Percentiles rank a stretch among this genome's conserved stretches.
phyloP scores from a whole-genome alignment of 1,140 invertebrate species.

The Contarinia nasturtii region DNA sequence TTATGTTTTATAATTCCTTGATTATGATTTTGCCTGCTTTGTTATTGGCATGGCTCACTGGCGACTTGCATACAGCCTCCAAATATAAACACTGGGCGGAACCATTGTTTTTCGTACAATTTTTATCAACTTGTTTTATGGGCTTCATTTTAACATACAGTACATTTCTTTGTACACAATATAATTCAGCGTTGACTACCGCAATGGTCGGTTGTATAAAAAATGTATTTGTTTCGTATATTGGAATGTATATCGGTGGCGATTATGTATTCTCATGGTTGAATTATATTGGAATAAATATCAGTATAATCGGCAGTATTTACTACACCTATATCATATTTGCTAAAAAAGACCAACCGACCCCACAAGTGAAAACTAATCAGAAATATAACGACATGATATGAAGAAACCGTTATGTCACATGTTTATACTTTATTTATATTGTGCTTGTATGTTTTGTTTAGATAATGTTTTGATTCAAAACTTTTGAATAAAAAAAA shows the following conservation, averaged over 20 bases:
- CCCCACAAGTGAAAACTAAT: too few species aligned
- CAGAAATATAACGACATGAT: too few species aligned
- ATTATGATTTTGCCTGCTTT: constrained; percentile 82
- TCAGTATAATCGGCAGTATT: constrained; percentile 68
- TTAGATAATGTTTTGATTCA: too few species aligned
- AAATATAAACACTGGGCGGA: constrained; percentile 56
- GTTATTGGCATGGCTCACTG: constrained; percentile 50
- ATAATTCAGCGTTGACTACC: constrained; percentile 95
- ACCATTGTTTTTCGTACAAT: constrained; percentile 60
- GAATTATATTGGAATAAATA: constrained; percentile 89
- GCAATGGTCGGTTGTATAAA: constrained; percentile 97
- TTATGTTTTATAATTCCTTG: constrained; percentile 92
- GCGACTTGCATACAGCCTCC: constrained; percentile 50
- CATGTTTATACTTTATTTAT: too few species aligned
- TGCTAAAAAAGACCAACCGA: constrained; percentile 28
- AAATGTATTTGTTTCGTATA: constrained; percentile 78
- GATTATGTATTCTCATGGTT: constrained; percentile 88
- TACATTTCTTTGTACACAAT: constrained; percentile 84
- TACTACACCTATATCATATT: constrained; percentile 66
- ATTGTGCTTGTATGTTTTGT: too few species aligned
- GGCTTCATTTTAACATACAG: constrained; percentile 92
- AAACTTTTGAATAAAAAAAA: too few species aligned
- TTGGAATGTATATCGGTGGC: constrained; percentile 93
- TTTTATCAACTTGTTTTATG: constrained; percentile 84
- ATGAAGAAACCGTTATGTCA: too few species aligned